Evolutionary conservation across 2,797 vertebrate species (phyloP).

Genomic region (Microtus agrestis): DNA sequence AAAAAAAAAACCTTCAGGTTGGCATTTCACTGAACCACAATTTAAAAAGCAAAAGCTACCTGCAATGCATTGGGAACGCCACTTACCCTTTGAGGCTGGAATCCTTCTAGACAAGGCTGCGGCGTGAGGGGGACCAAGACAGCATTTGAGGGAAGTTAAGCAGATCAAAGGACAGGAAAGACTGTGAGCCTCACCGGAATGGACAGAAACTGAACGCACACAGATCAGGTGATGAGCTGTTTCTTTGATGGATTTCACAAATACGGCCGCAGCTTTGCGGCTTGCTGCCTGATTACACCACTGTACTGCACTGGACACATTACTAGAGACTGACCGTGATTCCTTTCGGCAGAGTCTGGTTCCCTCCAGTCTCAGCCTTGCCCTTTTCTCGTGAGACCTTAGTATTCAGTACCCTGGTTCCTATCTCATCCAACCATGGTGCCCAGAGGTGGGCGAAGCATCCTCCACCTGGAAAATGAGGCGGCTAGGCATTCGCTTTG

Average conservation of each 20-base stretch:
- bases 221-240: conserved; percentile 76
- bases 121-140: conserved; percentile 35
- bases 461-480: background rate
- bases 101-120: conserved; percentile 33
- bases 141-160: conserved; percentile 63
- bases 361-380: conserved; percentile 49
- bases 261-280: conserved; percentile 62
- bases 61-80: conserved; percentile 7
- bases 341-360: conserved; percentile 22
- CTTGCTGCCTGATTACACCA: background rate
- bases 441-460: conserved; percentile 26
- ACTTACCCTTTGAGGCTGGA: background rate
- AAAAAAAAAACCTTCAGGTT: conserved; percentile 70
- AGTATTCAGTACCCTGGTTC: conserved; percentile 37
- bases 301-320: background rate
- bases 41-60: conserved; percentile 70
- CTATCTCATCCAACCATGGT: background rate
- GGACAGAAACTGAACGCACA: conserved; percentile 67
- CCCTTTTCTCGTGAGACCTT: conserved; percentile 29
- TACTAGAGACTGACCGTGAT: conserved; percentile 61
- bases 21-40: conserved; percentile 78
- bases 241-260: conserved; percentile 77
- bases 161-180: conserved; percentile 76
- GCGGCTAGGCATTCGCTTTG: background rate
- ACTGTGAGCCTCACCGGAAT: conserved; percentile 28